These are phyloP conservation scores for Anoura caudifer DNA, from an alignment of 2,113 vertebrate genomes.

Conservation along the genomic window DNA sequence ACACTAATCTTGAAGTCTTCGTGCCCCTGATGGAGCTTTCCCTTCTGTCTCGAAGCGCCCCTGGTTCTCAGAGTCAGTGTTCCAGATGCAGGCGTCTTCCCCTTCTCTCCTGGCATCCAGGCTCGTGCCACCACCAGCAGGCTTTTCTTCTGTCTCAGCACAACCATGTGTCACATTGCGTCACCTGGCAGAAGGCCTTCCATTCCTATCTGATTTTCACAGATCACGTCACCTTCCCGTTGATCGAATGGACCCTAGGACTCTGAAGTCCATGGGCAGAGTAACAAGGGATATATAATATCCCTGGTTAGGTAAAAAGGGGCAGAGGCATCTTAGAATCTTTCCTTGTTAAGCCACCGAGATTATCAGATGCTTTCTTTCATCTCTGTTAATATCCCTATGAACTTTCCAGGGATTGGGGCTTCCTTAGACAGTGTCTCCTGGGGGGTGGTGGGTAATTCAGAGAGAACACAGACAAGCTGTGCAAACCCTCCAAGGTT, in stretches of 20 bases:
- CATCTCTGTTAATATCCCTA: neutral
- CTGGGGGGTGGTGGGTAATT: neutral
- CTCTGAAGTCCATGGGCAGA: neutral
- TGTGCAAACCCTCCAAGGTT: neutral
- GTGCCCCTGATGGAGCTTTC: neutral
- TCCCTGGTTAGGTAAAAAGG: neutral
- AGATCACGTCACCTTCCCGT: neutral
- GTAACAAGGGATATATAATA: neutral
- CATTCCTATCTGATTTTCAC: neutral
- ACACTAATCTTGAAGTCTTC: neutral
- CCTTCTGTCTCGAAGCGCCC: neutral
- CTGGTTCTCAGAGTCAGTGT: neutral
- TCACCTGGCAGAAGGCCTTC: neutral
- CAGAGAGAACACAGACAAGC: neutral
- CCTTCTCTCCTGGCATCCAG: neutral
- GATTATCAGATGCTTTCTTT: neutral
- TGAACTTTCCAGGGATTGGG: neutral
- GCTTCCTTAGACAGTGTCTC: neutral
- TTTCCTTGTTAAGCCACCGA: neutral
- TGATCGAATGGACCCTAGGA: neutral
- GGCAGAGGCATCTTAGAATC: neutral
- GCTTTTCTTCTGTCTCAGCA: neutral
- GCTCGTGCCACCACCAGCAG: neutral
- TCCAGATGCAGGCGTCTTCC: neutral
- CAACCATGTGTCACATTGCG: neutral